Conservation (phyloP, 2,797 vertebrate genomes). For the Rallus crepitans region DNA sequence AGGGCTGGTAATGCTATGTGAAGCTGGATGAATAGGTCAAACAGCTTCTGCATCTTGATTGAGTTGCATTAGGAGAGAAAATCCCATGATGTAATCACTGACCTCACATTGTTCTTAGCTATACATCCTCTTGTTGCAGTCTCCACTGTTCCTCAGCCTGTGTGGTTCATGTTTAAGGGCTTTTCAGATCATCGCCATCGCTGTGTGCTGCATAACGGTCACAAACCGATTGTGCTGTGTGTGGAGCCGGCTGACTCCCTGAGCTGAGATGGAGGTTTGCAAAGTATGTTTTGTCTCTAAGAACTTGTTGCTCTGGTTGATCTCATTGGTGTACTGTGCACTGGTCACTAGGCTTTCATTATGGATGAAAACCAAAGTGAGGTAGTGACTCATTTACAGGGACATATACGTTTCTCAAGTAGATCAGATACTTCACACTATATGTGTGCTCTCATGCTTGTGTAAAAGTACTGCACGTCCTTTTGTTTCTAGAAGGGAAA, state of each 20-base stretch:
- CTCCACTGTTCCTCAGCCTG: constrained; percentile 35
- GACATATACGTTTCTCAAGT: accelerated
- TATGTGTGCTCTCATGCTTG: not conserved
- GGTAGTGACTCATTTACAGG: not conserved
- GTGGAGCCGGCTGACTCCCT: constrained; percentile 6
- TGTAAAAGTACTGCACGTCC: not conserved
- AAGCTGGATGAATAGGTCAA: not conserved
- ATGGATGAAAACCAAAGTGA: not conserved
- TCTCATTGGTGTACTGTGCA: not conserved
- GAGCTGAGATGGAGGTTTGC: not conserved
- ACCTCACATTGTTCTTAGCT: constrained; percentile 10
- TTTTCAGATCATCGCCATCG: constrained; percentile 60
- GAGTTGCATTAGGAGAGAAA: not conserved
- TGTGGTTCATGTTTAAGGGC: constrained; percentile 34
- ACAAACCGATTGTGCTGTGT: constrained; percentile 22
- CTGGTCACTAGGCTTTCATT: not conserved
- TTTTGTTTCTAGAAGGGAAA: not conserved
- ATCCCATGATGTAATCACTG: constrained; percentile 12
- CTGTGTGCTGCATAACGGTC: constrained; percentile 57
- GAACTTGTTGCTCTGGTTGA: not conserved
- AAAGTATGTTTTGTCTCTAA: not conserved
- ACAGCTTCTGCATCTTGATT: not conserved
- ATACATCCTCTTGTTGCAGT: constrained; percentile 43
- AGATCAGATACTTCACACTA: not conserved
- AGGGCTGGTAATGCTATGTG: not conserved